A percentile compares a stretch with the other conserved stretches of the same genome.
Conservation (phyloP, 2,797 vertebrate species). For the Oreonectes daqikongensis region DNA sequence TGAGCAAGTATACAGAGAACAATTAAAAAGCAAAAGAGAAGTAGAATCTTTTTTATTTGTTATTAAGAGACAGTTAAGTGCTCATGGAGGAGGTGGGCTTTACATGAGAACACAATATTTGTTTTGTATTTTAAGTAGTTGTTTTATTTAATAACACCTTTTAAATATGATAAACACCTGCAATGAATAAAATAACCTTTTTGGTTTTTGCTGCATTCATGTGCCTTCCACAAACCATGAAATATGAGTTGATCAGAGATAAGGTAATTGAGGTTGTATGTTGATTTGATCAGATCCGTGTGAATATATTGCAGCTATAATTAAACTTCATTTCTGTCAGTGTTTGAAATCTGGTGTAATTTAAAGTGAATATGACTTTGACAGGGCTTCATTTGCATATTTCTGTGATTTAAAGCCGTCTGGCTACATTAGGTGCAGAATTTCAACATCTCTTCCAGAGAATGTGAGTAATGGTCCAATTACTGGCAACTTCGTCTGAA, state of each 20-base stretch:
- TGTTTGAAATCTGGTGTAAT: not conserved
- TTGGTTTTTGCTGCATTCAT: not conserved
- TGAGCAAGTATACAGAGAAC: too few relatives aligned
- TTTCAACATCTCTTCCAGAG: not conserved
- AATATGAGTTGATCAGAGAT: not conserved
- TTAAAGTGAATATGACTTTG: not conserved
- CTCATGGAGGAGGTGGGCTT: too few relatives aligned
- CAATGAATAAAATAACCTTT: not conserved
- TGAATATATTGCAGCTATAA: not conserved
- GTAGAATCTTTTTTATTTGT: too few relatives aligned
- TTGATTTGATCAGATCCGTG: not conserved
- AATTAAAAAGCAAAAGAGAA: too few relatives aligned
- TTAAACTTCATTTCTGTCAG: not conserved
- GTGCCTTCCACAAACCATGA: not conserved
- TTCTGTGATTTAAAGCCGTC: not conserved
- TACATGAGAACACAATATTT: too few relatives aligned
- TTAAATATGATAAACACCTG: not conserved
- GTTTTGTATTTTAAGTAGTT: too few relatives aligned
- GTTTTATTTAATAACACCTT: too few relatives aligned
- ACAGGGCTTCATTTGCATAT: not conserved
- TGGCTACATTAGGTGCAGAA: not conserved
- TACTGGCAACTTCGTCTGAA: not conserved
- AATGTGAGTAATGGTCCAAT: not conserved
- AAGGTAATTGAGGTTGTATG: not conserved
- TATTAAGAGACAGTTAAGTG: too few relatives aligned